A percentile compares a stretch with the other conserved stretches of the same genome.
Conservation (phyloP, 2,797 vertebrate species). For the Hoplostethus mediterraneus region DNA sequence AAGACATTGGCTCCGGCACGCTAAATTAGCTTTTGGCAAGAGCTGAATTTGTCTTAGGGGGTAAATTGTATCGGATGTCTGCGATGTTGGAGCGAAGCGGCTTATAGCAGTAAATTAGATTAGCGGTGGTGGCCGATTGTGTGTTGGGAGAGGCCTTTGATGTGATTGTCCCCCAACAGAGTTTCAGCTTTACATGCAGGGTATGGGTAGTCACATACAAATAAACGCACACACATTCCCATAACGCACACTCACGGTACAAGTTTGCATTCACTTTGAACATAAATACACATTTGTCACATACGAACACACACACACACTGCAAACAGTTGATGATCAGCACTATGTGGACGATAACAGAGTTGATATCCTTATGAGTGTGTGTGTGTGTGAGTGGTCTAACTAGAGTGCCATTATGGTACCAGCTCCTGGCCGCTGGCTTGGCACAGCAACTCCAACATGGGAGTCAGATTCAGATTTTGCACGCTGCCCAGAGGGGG, state of each 20-base stretch:
- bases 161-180: slow-evolving; percentile 52
- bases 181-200: slow-evolving; percentile 38
- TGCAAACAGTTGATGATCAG: slow-evolving; percentile 62
- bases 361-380: slow-evolving; percentile 49
- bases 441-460: slow-evolving; percentile 47
- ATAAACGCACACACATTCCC: slow-evolving; percentile 56
- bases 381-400: slow-evolving; percentile 57
- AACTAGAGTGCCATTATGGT: slow-evolving; percentile 68
- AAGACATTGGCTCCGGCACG: slow-evolving; percentile 15
- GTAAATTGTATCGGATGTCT: slow-evolving; percentile 59
- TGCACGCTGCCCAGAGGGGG: slow-evolving; percentile 52
- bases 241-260: slow-evolving; percentile 19
- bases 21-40: slow-evolving; percentile 18
- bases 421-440: slow-evolving; percentile 65
- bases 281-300: slow-evolving; percentile 46
- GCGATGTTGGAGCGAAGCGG: slow-evolving; percentile 40
- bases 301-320: slow-evolving; percentile 45
- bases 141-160: slow-evolving; percentile 41
- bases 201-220: slow-evolving; percentile 52
- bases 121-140: slow-evolving; percentile 41
- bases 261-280: slow-evolving; percentile 59
- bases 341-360: slow-evolving; percentile 45
- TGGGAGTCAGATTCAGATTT: slow-evolving; percentile 62
- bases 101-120: slow-evolving; percentile 64
- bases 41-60: slow-evolving; percentile 36